Conservation (phyloP, 2,888 invertebrate genomes). For the Drosophila paracracens region DNA sequence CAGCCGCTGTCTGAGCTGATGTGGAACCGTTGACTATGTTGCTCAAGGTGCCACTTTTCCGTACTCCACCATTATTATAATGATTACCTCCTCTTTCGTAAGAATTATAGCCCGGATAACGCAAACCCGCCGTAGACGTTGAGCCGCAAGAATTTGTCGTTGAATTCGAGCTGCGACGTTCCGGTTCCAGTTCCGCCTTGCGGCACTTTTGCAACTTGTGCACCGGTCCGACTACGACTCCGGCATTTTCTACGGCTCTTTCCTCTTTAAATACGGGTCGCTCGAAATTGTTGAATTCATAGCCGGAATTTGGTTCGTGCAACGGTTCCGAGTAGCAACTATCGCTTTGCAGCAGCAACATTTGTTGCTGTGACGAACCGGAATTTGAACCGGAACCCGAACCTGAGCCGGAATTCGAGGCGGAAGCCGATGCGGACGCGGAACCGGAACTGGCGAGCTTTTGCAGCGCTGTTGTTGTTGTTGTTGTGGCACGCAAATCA, state of each 20-base stretch:
- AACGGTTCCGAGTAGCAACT: slow-evolving; percentile 85
- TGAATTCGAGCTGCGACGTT: slow-evolving; percentile 83
- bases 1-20: not conserved
- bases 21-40: slow-evolving; percentile 72
- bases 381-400: slow-evolving; percentile 64
- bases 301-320: slow-evolving; percentile 71
- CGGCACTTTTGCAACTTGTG: slow-evolving; percentile 43
- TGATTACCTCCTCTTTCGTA: slow-evolving; percentile 75
- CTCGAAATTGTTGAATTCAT: slow-evolving; percentile 87
- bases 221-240: slow-evolving; percentile 6
- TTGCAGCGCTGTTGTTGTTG: slow-evolving; percentile 14
- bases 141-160: slow-evolving; percentile 81
- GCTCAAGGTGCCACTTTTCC: slow-evolving; percentile 84
- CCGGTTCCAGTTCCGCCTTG: slow-evolving; percentile 67
- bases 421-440: slow-evolving; percentile 25
- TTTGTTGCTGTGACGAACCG: slow-evolving; percentile 76
- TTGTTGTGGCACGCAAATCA: slow-evolving; percentile 69
- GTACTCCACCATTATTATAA: slow-evolving; percentile 71
- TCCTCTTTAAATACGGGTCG: slow-evolving; percentile 86
- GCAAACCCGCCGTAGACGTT: slow-evolving; percentile 71
- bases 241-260: slow-evolving; percentile 20
- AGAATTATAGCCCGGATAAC: slow-evolving; percentile 82
- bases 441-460: slow-evolving; percentile 63
- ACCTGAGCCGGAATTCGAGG: slow-evolving; percentile 34
- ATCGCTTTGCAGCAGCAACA: slow-evolving; percentile 78